Conservation (phyloP, 92 coral and sea anemone genomes). For the Parazoanthus swiftii region DNA sequence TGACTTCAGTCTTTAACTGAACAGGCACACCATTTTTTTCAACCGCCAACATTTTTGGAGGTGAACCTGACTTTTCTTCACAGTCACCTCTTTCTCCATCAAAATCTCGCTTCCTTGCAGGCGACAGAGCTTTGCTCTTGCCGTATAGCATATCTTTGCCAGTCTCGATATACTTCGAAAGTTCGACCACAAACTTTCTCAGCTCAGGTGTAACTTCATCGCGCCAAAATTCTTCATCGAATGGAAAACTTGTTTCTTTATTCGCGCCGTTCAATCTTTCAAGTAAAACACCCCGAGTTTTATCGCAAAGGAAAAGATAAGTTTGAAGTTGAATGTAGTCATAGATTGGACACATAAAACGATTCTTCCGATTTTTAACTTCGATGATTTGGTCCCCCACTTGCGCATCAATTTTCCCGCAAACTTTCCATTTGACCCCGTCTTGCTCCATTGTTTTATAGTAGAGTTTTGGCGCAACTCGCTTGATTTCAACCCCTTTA, state of each 20-base stretch:
- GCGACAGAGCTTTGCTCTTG: conserved; percentile 48
- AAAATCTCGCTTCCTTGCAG: conserved; percentile 45
- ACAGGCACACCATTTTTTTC: no score
- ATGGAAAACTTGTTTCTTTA: conserved; percentile 70
- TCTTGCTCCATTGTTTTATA: conserved; percentile 64
- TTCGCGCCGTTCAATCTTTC: conserved; percentile 78
- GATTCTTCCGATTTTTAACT: conserved; percentile 85
- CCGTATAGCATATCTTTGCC: conserved; percentile 68
- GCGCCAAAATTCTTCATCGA: conserved; percentile 75
- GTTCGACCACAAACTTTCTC: conserved; percentile 71
- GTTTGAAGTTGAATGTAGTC: conserved; percentile 91
- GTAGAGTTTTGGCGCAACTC: conserved; percentile 48
- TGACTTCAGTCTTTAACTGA: no score
- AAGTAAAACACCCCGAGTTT: conserved; percentile 72
- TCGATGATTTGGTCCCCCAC: conserved; percentile 80
- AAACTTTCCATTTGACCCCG: conserved; percentile 73
- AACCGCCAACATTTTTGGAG: neutral
- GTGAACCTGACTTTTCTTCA: neutral
- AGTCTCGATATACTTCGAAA: conserved; percentile 55
- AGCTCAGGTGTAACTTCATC: conserved; percentile 76
- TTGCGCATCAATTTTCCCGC: conserved; percentile 90
- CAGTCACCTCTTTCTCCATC: neutral
- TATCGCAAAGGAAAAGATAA: conserved; percentile 78
- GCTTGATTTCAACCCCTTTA: conserved; percentile 62
- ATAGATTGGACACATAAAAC: conserved; percentile 89